A percentile compares a stretch with the other conserved stretches of the same genome.
Conservation (phyloP, 2,888 invertebrate genomes). For the Plebejus melissa region DNA sequence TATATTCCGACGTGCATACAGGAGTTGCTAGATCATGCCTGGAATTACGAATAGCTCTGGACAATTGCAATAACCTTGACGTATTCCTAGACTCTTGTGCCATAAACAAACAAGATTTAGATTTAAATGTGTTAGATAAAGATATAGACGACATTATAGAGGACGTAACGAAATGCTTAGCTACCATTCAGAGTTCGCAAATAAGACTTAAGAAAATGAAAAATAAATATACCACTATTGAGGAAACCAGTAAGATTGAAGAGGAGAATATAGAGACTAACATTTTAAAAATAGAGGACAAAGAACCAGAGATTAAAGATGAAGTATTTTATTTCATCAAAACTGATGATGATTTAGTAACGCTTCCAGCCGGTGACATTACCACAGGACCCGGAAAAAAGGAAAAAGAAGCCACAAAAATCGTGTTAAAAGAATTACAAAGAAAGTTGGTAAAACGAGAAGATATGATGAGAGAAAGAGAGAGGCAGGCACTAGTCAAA, state of each 20-base stretch:
- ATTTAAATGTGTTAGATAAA: conserved; percentile 55
- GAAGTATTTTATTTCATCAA: conserved; percentile 71
- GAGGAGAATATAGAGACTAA: conserved; percentile 42
- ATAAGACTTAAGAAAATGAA: conserved; percentile 62
- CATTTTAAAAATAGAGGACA: conserved; percentile 59
- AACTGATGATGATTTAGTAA: conserved; percentile 58
- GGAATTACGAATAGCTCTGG: conserved; percentile 60
- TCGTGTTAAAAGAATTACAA: conserved; percentile 64
- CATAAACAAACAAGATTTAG: conserved; percentile 56
- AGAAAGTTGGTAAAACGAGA: conserved; percentile 68
- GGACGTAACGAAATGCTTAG: conserved; percentile 55
- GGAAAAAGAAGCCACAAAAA: conserved; percentile 60
- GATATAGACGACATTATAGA: conserved; percentile 66
- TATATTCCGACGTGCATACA: conserved; percentile 67
- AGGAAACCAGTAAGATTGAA: conserved; percentile 38
- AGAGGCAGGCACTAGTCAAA: conserved; percentile 66
- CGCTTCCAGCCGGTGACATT: conserved; percentile 50
- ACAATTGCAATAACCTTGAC: conserved; percentile 62
- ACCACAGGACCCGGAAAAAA: conserved; percentile 61
- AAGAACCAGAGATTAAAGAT: conserved; percentile 59
- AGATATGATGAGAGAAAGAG: conserved; percentile 70
- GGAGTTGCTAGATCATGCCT: conserved; percentile 58
- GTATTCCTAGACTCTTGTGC: conserved; percentile 68
- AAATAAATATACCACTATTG: conserved; percentile 46
- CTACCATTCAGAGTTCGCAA: conserved; percentile 58